Percentiles rank a stretch among this genome's conserved stretches.
These are phyloP conservation scores for Drosophila borealis DNA, from an alignment of 2,888 invertebrate genomes.

Conservation along the genomic window DNA sequence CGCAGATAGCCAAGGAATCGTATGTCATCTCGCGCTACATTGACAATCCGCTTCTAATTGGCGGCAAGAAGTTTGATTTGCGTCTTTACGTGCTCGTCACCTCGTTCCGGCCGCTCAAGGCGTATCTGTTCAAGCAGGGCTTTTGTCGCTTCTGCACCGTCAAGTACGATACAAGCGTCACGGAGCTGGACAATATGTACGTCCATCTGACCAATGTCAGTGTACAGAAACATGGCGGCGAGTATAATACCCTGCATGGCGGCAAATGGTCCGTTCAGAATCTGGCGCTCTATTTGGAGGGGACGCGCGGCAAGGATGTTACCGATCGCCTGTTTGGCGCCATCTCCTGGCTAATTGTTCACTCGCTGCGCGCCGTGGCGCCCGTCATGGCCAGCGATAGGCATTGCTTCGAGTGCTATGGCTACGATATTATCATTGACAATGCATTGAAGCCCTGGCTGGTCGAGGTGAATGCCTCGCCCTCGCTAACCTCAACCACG, in stretches of 20 bases:
- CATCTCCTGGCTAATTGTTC: constrained; percentile 95
- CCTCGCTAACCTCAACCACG: constrained; percentile 96
- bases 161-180: constrained; percentile 95
- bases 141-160: constrained; percentile 98
- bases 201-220: constrained; percentile 98
- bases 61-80: constrained; percentile 97
- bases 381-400: constrained; percentile 96
- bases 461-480: constrained; percentile 96
- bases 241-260: constrained; percentile 96
- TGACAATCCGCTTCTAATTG: constrained; percentile 97
- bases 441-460: constrained; percentile 97
- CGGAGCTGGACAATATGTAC: constrained; percentile 96
- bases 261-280: constrained; percentile 97
- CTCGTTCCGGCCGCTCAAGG: constrained; percentile 96
- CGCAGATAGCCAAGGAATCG: constrained; percentile 93
- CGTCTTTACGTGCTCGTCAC: constrained; percentile 96
- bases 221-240: constrained; percentile 97
- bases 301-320: constrained; percentile 94
- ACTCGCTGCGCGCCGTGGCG: constrained; percentile 95
- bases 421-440: constrained; percentile 97
- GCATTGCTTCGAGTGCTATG: constrained; percentile 92
- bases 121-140: constrained; percentile 95
- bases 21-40: constrained; percentile 99
- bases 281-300: constrained; percentile 94
- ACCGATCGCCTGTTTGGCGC: constrained; percentile 95